Evolutionary conservation across 2,113 vertebrate species (phyloP), one percentile per base, ranked within the genome.

Genomic region (Arenaria interpres): DNA sequence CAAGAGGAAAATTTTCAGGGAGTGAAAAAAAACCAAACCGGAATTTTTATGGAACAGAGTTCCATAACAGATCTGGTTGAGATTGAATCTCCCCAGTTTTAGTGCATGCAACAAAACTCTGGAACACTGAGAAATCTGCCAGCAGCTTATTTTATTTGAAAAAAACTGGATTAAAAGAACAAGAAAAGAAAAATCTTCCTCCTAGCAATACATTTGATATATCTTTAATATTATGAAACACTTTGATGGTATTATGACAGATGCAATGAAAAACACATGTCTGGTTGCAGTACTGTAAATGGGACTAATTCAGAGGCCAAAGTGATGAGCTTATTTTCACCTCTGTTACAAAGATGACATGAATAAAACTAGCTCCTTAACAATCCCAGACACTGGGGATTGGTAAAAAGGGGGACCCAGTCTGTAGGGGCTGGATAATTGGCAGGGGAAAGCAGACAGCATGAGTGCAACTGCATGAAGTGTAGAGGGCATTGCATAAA

Each of bases 341-440:
- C 11, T 54, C 81, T 67, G 17, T 50, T 85, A 25, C 11, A 67
- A 85, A 75, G 22, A 39, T 27, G 41, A 41, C 7, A 12, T 2
- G 11, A 45, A 79, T 37, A 63, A 6, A 28, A 4, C 18, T 57
- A 41, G 12, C 8, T 68, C 9, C 25, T 73, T 15, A 6, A 7
- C 22, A 68, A 1, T 9, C 17, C 15, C 45, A 14, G 37, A 6
- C 12, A 22, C 10, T 37, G 46, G 22, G 15, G 46, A 30, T 18
- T 54, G 11, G 5, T 68, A 37, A 59, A 59, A 82, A 60, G 6
- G 7, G 15, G 9, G 1, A 8, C 39, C 10, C 32, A 54, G n/a
- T 3, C 13, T 50, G 2, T 10, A 27, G 11, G 32, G 6, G 5
- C 9, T 75, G 24, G 7, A 18, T 0, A 2, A 14, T 0, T 33